Base-by-base conservation (phyloP, 2,888 invertebrate genomes). In the Agapostemon virescens region DNA sequence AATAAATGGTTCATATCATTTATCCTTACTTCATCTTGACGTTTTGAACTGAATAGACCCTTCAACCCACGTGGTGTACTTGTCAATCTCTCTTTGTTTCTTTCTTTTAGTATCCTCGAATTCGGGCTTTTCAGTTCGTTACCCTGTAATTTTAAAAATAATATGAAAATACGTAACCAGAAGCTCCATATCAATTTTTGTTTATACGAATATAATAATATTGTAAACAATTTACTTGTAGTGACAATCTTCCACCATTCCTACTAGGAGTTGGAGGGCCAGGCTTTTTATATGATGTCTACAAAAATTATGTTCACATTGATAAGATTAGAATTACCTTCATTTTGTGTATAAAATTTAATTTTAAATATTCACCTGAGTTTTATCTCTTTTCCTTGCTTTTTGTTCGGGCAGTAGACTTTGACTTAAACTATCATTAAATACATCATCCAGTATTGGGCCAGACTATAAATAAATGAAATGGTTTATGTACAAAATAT, bases 181-280 rank as follows among this genome's bases (percentile, higher is more conserved):
- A 5, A 33, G 26, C 6, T 4, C 45, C 33, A 0, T 68, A 5
- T 4, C n/a, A 17, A 38, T 45, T 20, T 69, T 76, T 13, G 20
- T 36, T 52, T n/a, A 9, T 26, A 55, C 1, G 38, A 23, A 58
- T 49, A 66, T 15, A 20, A 15, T 30, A 52, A 1, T 55, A 55
- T 38, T 6, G 36, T 23, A 13, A 15, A 45, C 20, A 36, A 38
- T 38, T 68, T 90, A 96, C 95, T 92, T 95, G 95, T 67, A 95
- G 94, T 0, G 97, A 97, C 13, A 95, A 93, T 82, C 97, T 94
- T 1, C 96, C 95, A 17, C 96, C 96, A 91, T 97, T 96, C 93
- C 97, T 97, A 93, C 97, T 97, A 0, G 97, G 97, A 1, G 97
- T 97, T 36, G 97, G 97, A 66, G 97, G 97, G 0, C 97, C 97